Evolutionary conservation across 2,888 invertebrate genomes (phyloP), one percentile per base, ranked within the genome.

Genomic region (Drosophila anceps): DNA sequence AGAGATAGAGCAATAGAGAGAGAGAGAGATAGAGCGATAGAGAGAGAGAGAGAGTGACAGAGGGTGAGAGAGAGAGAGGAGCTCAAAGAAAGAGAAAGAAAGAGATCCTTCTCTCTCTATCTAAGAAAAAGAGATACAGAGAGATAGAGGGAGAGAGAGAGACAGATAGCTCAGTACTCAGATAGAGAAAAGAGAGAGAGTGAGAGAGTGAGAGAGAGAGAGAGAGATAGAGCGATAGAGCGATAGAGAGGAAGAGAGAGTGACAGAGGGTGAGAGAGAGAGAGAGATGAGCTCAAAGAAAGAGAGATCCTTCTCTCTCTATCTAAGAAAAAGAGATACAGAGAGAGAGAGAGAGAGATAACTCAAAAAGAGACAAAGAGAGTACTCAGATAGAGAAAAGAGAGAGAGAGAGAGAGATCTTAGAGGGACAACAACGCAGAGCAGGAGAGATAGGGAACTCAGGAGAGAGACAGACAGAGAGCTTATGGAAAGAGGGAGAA

Each of bases 331-430:
- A 13, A 13, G 24, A 24, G 24, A 24, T 3, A 24, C 24, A 24
- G 24, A 24, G 24, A 24, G 24, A 24, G 24, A 9, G 9, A 10
- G 31, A 24, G 13, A 15, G 39, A 44, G 39, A 12, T 24, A 24
- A 24, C 24, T 24, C 24, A 24, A n/a, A n/a, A n/a, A n/a, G 41
- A 54, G 65, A 41, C 35, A 41, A 37, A 37, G 39, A 53, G 18
- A 44, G 50, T n/a, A n/a, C n/a, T n/a, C n/a, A 33, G 41, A 31
- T 33, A 65, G 37, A 53, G 58, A 59, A 15, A 15, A 10, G 12
- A 20, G 4, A 20, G 41, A 8, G n/a, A 8, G 37, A 37, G 15
- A n/a, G 37, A 39, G 37, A n/a, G 24, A 24, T n/a, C n/a, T n/a
- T 24, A 24, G n/a, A 37, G n/a, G 15, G 37, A 24, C 2, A 24